Evolutionary conservation across 2,888 invertebrate genomes (phyloP).

Genomic region (Bedellia somnulentella): DNA sequence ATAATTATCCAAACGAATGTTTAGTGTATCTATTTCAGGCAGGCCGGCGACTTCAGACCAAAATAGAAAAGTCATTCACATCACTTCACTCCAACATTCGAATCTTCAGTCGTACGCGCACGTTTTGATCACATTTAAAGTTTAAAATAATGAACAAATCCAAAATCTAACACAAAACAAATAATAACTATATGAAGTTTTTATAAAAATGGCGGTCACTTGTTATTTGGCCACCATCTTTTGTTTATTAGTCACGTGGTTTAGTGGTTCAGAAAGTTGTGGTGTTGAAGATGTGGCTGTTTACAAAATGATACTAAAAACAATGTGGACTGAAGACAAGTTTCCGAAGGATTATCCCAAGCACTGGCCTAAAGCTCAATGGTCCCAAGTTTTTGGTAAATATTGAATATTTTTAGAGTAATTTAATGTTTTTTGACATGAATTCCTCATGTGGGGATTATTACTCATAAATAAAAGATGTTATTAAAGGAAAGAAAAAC

Average conservation of each 20-base stretch:
- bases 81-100: too few species aligned
- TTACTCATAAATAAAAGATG: too few species aligned
- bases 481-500: too few species aligned
- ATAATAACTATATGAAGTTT: too few species aligned
- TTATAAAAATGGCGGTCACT: constrained; percentile 24
- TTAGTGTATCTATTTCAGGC: constrained; percentile 55
- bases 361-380: constrained; percentile 88
- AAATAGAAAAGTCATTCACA: constrained; percentile 55
- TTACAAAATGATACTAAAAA: constrained; percentile 83
- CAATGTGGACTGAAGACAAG: constrained; percentile 82
- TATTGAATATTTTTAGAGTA: constrained; percentile 14
- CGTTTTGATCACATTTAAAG: too few species aligned
- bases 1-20: too few species aligned
- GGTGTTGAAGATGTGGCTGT: constrained; percentile 79
- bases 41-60: constrained; percentile 28
- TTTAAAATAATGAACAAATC: too few species aligned
- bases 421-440: too few species aligned
- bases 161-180: too few species aligned
- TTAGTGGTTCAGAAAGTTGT: constrained; percentile 39
- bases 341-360: constrained; percentile 92
- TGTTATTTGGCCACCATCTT: constrained; percentile 38
- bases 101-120: too few species aligned
- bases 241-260: constrained; percentile 21
- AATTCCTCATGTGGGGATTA: too few species aligned
- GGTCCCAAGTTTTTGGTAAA: constrained; percentile 90